Evolutionary conservation across 1,140 invertebrate species (phyloP), one percentile per base, ranked within the genome.

Genomic region (Hermatobates lingyangjiaoensis): DNA sequence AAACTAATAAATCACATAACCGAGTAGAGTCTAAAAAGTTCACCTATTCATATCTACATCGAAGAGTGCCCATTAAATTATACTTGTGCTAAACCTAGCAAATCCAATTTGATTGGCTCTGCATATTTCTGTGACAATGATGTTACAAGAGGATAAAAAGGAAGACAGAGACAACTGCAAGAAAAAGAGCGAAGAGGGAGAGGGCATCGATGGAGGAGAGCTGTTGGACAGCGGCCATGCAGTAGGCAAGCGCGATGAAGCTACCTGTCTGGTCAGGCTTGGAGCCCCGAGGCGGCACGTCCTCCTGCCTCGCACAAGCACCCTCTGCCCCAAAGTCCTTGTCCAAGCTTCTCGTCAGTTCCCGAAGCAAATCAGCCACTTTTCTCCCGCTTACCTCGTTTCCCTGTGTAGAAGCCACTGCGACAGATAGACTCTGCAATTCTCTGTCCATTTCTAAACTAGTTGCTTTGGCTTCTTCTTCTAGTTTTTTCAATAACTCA

Each of bases 101-200:
- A n/a, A n/a, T n/a, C n/a, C n/a, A n/a, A n/a, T n/a, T n/a, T n/a
- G n/a, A n/a, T n/a, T n/a, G n/a, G n/a, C n/a, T n/a, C n/a, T n/a
- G n/a, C n/a, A n/a, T n/a, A n/a, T n/a, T n/a, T n/a, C n/a, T n/a
- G n/a, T n/a, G n/a, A n/a, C n/a, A n/a, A n/a, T n/a, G n/a, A 42
- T 2, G 18, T 52, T n/a, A 52, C 15, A 50, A 39, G 21, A 50
- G 28, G 18, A 58, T 38, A 27, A 58, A 52, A 24, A 55, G 52
- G 44, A 80, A 71, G 57, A 81, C 71, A 56, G 76, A 77, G 60
- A 79, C 71, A 59, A 80, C 69, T 62, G 77, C 77, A 63, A 81
- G 71, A 57, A 81, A 63, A 60, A 81, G 70, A 63, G 77, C 73
- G 59, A 79, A 68, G 60, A 79, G 64, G 60, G 77, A 74, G 63